These are phyloP conservation scores for Saimiri boliviensis DNA, from an alignment of 2,113 vertebrate genomes.

Conservation along the genomic window DNA sequence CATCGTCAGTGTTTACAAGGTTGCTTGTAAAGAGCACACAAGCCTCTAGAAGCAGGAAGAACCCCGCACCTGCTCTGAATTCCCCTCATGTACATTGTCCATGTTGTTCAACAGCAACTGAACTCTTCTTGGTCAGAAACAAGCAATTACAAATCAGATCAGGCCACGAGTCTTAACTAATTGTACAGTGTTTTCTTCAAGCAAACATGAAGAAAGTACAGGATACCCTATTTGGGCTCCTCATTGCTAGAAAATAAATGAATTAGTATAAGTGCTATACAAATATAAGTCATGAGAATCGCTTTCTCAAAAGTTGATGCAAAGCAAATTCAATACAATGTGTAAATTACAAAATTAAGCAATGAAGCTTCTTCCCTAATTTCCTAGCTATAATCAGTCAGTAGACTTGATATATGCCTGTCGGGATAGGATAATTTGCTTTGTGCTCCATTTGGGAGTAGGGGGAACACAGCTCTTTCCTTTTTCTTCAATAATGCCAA, in stretches of 20 bases:
- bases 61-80: background rate
- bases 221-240: background rate
- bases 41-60: background rate
- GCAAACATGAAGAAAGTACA: background rate
- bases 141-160: background rate
- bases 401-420: background rate
- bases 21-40: background rate
- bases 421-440: background rate
- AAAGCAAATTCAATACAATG: background rate
- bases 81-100: background rate
- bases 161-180: background rate
- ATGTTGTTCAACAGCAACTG: background rate
- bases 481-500: background rate
- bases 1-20: background rate
- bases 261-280: background rate
- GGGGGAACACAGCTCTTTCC: background rate
- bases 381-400: background rate
- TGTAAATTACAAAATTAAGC: background rate
- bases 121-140: background rate
- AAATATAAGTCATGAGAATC: background rate
- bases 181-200: background rate
- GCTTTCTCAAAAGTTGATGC: background rate
- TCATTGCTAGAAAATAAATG: background rate
- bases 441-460: background rate
- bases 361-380: background rate